Conservation (phyloP, 2,113 vertebrate genomes). For the Malaclemys terrapin region DNA sequence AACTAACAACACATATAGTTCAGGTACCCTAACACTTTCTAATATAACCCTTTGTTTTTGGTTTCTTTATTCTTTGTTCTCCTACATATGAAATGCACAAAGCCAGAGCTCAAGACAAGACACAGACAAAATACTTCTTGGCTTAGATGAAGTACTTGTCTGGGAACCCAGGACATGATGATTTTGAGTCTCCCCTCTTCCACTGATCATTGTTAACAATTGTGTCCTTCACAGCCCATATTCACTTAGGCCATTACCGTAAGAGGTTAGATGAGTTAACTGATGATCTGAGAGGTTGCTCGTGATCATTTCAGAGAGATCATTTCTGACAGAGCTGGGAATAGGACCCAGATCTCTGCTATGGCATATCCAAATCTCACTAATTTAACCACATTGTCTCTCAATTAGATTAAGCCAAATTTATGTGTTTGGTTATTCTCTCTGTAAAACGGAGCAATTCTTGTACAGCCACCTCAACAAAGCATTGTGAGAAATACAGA, state of each 20-base stretch:
- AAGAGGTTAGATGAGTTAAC: neutral
- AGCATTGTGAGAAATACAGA: neutral
- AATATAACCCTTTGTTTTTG: neutral
- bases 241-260: neutral
- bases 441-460: neutral
- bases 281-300: neutral
- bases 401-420: neutral
- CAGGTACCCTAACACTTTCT: neutral
- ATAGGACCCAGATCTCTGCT: neutral
- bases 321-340: neutral
- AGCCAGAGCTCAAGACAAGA: neutral
- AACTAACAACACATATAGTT: neutral
- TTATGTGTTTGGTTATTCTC: neutral
- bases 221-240: neutral
- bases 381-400: neutral
- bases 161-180: neutral
- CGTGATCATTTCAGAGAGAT: neutral
- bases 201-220: neutral
- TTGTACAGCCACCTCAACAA: neutral
- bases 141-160: neutral
- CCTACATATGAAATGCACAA: neutral
- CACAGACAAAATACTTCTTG: neutral
- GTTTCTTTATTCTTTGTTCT: neutral
- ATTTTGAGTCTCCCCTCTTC: neutral
- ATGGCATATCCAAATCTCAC: neutral